These are phyloP conservation scores for Polydrusus tereticollis DNA, from an alignment of 2,888 invertebrate genomes.

Conservation along the genomic window DNA sequence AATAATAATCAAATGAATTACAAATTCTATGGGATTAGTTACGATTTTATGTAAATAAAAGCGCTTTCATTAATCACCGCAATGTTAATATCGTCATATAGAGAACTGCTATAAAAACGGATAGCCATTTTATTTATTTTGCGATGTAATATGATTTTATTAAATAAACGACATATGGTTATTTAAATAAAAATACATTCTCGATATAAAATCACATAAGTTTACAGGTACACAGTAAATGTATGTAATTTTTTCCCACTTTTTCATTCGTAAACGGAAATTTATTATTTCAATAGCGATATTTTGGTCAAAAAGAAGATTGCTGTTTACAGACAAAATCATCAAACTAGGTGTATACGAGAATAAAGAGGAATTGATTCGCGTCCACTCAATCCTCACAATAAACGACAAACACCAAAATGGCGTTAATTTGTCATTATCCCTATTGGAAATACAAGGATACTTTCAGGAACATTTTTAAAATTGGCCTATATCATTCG, in stretches of 20 bases:
- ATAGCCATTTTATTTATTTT: neutral
- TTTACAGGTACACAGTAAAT: neutral
- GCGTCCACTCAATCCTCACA: no score
- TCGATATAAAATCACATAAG: neutral
- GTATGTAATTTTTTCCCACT: neutral
- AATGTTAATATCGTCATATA: neutral
- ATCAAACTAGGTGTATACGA: no score
- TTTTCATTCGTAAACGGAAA: neutral
- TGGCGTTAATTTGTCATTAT: no score
- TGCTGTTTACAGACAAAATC: no score
- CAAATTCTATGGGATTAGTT: neutral
- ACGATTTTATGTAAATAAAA: neutral
- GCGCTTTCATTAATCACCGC: neutral
- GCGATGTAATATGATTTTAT: neutral
- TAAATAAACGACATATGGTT: constrained; percentile 2
- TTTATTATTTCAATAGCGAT: neutral
- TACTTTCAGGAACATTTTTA: no score
- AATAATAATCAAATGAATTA: neutral
- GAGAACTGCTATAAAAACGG: neutral
- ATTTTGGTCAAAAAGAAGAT: no score
- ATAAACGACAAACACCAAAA: no score
- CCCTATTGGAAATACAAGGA: no score
- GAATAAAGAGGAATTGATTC: no score
- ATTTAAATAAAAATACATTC: constrained; percentile 4
- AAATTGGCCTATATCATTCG: no score